Base-by-base conservation (phyloP, 2,797 vertebrate genomes). In the Antrozous pallidus region DNA sequence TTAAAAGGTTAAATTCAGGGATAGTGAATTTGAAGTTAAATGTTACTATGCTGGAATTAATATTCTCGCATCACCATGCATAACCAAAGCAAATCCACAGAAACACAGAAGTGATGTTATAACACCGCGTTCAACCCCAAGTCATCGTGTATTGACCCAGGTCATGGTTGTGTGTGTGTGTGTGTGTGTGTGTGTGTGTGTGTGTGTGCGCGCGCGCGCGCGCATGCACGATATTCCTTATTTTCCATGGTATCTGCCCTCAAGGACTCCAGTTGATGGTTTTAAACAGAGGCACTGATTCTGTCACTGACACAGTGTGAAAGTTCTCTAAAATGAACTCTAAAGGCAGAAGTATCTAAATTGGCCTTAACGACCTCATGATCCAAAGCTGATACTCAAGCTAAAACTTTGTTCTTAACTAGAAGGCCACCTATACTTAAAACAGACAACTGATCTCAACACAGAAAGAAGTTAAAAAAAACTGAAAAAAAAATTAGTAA, bases 401-500 rank as follows among this genome's bases (percentile, higher is more conserved):
- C 47, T 88, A 58, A 82, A 45, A 71, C 51, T 31, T 78, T 83
- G 67, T 61, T 90, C 31, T 79, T 56, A 74, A 77, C 14, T 42
- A 84, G 45, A 88, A 40, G 47, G 78, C 16, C 47, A 73, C 10
- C 10, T 9, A 31, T 63, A 56, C 5, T 61, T 78, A 78, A 70
- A 84, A 84, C 1, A 90, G 18, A 71, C 17, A 88, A 69, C 69
- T 58, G 47, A 38, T 63, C 28, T 88, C 33, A 89, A 77, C 28
- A 87, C 0, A 71, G 33, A 88, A 73, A 91, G 17, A 90, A 94
- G 88, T 0, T 14, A 61, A 20, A 17, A 24, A 90, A 83, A 81
- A 40, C 31, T 42, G 20, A 89, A 79, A 93, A 79, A 93, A 79
- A 93, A 75, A 7, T 91, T 8, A 47, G 69, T n/a, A 49, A 51